Evolutionary conservation across 2,113 vertebrate genomes (phyloP), one percentile per base, ranked within the genome.

Genomic region (Microtus ochrogaster): DNA sequence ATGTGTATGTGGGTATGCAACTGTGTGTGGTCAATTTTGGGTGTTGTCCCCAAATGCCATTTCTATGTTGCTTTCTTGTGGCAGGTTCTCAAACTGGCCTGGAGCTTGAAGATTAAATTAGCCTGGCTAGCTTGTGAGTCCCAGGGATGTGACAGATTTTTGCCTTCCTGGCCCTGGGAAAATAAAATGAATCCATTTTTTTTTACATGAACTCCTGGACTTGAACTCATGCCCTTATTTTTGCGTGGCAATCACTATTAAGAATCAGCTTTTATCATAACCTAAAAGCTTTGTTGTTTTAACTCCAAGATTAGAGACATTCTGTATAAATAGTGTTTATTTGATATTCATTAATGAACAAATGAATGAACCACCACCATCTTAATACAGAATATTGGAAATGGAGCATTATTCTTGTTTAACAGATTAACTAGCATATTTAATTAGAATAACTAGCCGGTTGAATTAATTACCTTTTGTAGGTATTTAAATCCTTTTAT

Each of bases 401-500:
- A 94, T 66, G 12, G 95, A 91, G 10, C 72, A 92, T 91, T 73
- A 89, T 89, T 97, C 61, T 91, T 68, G 52, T 94, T 95, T 89
- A 94, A 86, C 66, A 89, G 82, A 86, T 55, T 55, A 55, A 55
- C 55, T 17, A 55, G 55, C 55, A 55, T 55, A 14, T 55, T 17
- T 55, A 55, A 17, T 55, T 55, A 83, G n/a, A 91, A 63, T 94
- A 95, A 94, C 33, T 74, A 95, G 61, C 55, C 94, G 21, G 89
- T 92, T 95, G 87, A 55, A 93, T 86, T 87, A 96, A 96, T 70
- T 21, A 90, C 55, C 8, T 95, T 84, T 95, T 41, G 79, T 33
- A 55, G 81, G 58, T 89, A 94, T 94, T 96, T 94, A 95, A 90
- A 95, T 96, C 72, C 22, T 93, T 93, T n/a, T n/a, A n/a, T n/a